These are phyloP conservation scores for Diplazon laetatorius DNA, from an alignment of 2,888 invertebrate species.

Conservation along the genomic window DNA sequence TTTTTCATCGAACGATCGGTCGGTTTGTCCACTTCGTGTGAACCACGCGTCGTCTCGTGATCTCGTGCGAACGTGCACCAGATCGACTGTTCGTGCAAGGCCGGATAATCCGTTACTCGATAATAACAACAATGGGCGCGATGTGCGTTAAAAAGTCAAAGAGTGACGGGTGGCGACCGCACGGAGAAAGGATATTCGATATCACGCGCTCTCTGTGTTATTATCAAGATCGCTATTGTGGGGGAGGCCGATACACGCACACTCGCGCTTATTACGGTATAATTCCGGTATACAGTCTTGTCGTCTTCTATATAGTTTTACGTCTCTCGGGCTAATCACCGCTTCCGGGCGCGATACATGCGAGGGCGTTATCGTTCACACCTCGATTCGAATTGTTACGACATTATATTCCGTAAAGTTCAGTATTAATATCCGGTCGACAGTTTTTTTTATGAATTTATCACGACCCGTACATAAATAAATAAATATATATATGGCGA, in stretches of 20 bases:
- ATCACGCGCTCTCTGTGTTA: constrained; percentile 49
- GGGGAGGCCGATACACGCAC: constrained; percentile 35
- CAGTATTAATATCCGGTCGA: constrained; percentile 38
- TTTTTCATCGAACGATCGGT: background rate
- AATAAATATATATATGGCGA: background rate
- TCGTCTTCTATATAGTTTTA: background rate
- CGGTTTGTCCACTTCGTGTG: constrained; percentile 3
- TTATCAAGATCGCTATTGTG: constrained; percentile 60
- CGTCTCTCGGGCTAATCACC: constrained; percentile 50
- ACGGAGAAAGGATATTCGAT: constrained; percentile 60
- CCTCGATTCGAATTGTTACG: constrained; percentile 55
- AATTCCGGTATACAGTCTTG: no score
- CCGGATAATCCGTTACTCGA: background rate
- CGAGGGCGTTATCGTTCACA: constrained; percentile 60
- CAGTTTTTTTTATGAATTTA: constrained; percentile 2
- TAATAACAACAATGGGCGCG: constrained; percentile 43
- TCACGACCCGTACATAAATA: background rate
- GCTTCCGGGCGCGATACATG: constrained; percentile 54
- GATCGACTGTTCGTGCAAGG: constrained; percentile 5
- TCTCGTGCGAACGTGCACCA: background rate
- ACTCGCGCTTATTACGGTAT: constrained; percentile 2
- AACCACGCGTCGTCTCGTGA: background rate
- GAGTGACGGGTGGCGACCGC: constrained; percentile 41
- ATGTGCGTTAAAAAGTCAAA: constrained; percentile 13
- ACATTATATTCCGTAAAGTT: constrained; percentile 54